A percentile compares a stretch with the other conserved stretches of the same genome.
These are phyloP conservation scores for Chionoecetes opilio DNA, from an alignment of 1,140 invertebrate species.

Conservation along the genomic window DNA sequence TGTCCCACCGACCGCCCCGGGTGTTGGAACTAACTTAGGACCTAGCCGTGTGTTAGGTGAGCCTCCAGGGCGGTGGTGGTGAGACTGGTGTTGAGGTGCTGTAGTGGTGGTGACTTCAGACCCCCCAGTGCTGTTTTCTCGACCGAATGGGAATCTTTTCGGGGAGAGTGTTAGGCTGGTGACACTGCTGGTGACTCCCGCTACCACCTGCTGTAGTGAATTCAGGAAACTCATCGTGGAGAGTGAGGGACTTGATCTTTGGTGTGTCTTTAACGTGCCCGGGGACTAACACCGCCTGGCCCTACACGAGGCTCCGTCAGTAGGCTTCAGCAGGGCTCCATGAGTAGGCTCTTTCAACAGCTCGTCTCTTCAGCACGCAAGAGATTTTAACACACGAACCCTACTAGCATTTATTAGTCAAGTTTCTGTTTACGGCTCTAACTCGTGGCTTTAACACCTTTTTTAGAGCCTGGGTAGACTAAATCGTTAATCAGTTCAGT, in stretches of 20 bases:
- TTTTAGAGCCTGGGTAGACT: too few relatives aligned
- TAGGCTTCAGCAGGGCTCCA: background rate
- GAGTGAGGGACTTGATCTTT: background rate
- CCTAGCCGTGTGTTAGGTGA: conserved; percentile 70
- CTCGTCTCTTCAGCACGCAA: too few relatives aligned
- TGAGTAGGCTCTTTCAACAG: background rate
- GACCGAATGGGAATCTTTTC: conserved; percentile 89
- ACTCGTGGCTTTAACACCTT: too few relatives aligned
- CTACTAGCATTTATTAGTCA: background rate
- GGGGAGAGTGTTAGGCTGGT: conserved; percentile 90
- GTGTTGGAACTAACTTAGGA: conserved; percentile 87
- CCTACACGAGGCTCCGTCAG: background rate
- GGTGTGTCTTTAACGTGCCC: background rate
- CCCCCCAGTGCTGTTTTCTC: conserved; percentile 85
- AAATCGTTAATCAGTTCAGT: too few relatives aligned
- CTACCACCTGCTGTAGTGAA: conserved; percentile 91
- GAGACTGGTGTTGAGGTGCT: background rate
- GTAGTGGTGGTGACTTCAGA: conserved; percentile 48
- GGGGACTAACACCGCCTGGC: background rate
- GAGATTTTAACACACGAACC: too few relatives aligned
- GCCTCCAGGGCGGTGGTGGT: conserved; percentile 57
- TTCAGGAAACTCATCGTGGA: conserved; percentile 91
- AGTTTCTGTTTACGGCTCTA: too few relatives aligned
- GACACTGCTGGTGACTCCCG: conserved; percentile 87
- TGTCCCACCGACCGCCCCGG: conserved; percentile 82